phyloP scores from a whole-genome alignment of 2,113 vertebrate genomes.

The Ardeotis arabs region DNA sequence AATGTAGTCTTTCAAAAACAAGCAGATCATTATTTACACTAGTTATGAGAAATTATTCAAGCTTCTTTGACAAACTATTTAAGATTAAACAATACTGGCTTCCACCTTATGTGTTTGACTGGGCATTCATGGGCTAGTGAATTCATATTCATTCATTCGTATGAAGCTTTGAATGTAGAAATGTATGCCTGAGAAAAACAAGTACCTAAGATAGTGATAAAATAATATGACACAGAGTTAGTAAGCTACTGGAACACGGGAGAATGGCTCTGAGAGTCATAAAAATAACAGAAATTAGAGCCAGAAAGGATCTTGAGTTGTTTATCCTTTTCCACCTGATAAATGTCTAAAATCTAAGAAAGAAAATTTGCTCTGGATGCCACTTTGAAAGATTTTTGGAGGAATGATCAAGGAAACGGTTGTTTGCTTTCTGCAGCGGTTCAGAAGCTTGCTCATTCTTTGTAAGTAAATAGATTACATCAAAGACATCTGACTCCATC shows the following conservation, averaged over 20 bases:
- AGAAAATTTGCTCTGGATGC: slow-evolving; percentile 8
- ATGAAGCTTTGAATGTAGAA: not conserved
- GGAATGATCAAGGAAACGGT: not conserved
- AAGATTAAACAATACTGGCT: not conserved
- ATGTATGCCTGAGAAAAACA: not conserved
- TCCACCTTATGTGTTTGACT: not conserved
- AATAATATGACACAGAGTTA: not conserved
- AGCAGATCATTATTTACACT: not conserved
- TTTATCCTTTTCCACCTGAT: slow-evolving; percentile 17
- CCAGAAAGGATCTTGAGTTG: not conserved
- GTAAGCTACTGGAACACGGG: not conserved
- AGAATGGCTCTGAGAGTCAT: not conserved
- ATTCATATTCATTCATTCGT: not conserved
- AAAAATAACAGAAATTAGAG: not conserved
- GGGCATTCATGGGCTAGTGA: not conserved
- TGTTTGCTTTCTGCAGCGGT: slow-evolving; percentile 10
- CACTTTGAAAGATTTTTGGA: slow-evolving; percentile 17
- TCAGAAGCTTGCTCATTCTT: slow-evolving; percentile 4
- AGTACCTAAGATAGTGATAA: not conserved
- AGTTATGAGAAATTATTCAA: not conserved
- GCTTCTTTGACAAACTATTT: not conserved
- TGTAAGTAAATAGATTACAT: slow-evolving; percentile 33
- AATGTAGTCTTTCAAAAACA: not conserved
- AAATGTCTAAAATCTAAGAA: slow-evolving; percentile 7
- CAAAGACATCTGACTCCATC: slow-evolving; percentile 34